A percentile compares a stretch with the other conserved stretches of the same genome.
These are phyloP conservation scores for Stichopus horrens DNA, from an alignment of 53 echinoderm and acorn worm species.

Conservation along the genomic window DNA sequence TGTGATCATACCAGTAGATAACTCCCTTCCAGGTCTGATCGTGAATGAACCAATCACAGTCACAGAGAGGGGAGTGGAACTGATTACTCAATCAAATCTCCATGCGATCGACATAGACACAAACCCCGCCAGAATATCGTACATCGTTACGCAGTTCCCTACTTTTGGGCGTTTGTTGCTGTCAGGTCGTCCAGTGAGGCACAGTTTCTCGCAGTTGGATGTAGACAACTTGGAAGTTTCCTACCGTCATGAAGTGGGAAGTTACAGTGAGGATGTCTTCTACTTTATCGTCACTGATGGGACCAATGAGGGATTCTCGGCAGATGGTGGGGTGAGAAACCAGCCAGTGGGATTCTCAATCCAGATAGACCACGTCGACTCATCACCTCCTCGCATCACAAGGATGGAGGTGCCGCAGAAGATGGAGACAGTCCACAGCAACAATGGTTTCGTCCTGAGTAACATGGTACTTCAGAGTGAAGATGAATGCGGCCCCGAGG, in stretches of 20 bases:
- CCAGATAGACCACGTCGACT: slow-evolving; percentile 70
- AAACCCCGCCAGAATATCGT: slow-evolving; percentile 56
- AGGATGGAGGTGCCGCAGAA: slow-evolving; percentile 68
- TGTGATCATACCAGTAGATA: slow-evolving; percentile 75
- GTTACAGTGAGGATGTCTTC: slow-evolving; percentile 63
- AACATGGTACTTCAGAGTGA: slow-evolving; percentile 63
- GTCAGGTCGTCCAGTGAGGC: slow-evolving; percentile 62
- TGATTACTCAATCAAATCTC: slow-evolving; percentile 67
- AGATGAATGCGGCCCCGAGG: slow-evolving; percentile 71
- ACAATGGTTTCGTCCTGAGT: slow-evolving; percentile 73
- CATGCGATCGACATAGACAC: slow-evolving; percentile 83
- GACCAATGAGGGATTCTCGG: slow-evolving; percentile 74
- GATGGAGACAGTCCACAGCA: slow-evolving; percentile 65
- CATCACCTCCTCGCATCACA: slow-evolving; percentile 63
- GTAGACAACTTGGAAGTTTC: slow-evolving; percentile 77
- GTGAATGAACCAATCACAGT: slow-evolving; percentile 57
- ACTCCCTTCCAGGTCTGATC: slow-evolving; percentile 71
- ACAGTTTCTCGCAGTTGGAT: slow-evolving; percentile 82
- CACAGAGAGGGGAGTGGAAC: slow-evolving; percentile 54
- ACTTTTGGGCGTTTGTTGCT: slow-evolving; percentile 68
- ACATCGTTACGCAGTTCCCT: slow-evolving; percentile 73
- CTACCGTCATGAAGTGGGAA: slow-evolving; percentile 70
- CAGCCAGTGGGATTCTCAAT: slow-evolving; percentile 68
- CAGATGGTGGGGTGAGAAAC: slow-evolving; percentile 33
- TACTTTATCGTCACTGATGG: slow-evolving; percentile 76